These are phyloP conservation scores for Octopus bimaculoides DNA, from an alignment of 1,140 invertebrate genomes.

Conservation along the genomic window DNA sequence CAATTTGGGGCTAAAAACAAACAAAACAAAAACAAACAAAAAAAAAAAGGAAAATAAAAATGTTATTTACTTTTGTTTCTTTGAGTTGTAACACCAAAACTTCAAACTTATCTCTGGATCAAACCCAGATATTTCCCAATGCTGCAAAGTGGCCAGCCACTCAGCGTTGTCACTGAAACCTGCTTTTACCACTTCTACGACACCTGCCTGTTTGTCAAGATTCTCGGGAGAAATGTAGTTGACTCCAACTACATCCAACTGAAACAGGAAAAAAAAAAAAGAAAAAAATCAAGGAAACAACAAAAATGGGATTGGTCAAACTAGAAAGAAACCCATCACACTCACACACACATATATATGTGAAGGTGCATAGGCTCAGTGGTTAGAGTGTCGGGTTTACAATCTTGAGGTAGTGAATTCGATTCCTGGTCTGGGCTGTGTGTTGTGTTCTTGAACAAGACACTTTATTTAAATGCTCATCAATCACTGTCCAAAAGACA, in stretches of 20 bases:
- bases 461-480: too few species aligned
- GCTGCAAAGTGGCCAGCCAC: conserved; percentile 80
- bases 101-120: conserved; percentile 71
- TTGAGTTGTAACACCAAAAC: conserved; percentile 72
- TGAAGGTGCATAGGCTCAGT: too few species aligned
- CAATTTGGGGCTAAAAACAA: background rate
- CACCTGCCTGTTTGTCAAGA: conserved; percentile 32
- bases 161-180: conserved; percentile 67
- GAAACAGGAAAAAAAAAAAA: conserved; percentile 40
- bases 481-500: too few species aligned
- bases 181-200: conserved; percentile 68
- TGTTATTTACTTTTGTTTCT: conserved; percentile 65
- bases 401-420: too few species aligned
- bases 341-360: too few species aligned
- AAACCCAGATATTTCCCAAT: conserved; percentile 63
- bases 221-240: conserved; percentile 67
- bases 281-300: background rate
- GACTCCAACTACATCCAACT: conserved; percentile 74
- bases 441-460: too few species aligned
- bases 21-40: background rate
- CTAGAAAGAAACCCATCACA: too few species aligned
- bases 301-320: too few species aligned
- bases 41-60: conserved; percentile 8
- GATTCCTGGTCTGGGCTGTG: too few species aligned
- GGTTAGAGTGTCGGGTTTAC: too few species aligned